A percentile compares a stretch with the other conserved stretches of the same genome.
Evolutionary conservation across 2,113 vertebrate species (phyloP).

Genomic region (Percina caprodes): DNA sequence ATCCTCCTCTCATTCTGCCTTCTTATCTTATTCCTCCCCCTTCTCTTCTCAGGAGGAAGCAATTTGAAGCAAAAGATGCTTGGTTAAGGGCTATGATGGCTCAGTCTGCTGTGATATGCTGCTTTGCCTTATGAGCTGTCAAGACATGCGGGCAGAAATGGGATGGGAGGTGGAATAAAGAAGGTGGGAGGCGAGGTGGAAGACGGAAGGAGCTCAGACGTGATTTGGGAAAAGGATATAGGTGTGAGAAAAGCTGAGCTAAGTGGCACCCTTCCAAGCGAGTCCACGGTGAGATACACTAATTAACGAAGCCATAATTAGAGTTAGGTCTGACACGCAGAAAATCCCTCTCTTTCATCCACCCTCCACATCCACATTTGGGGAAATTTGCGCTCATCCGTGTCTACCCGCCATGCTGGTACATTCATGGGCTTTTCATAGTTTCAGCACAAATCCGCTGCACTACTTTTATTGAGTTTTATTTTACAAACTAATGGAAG

Average conservation of each 20-base stretch:
- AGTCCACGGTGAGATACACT: constrained; percentile 73
- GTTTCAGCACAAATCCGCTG: constrained; percentile 43
- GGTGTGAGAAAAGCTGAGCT: constrained; percentile 61
- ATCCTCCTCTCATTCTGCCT: constrained; percentile 45
- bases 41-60: constrained; percentile 54
- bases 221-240: constrained; percentile 51
- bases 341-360: constrained; percentile 46
- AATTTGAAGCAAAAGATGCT: constrained; percentile 78
- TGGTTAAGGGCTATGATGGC: constrained; percentile 73
- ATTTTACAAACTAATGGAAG: constrained; percentile 37
- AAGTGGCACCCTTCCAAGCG: constrained; percentile 76
- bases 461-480: constrained; percentile 19
- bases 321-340: constrained; percentile 74
- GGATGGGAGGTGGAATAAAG: constrained; percentile 28
- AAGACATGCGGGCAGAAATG: constrained; percentile 58
- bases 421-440: constrained; percentile 43
- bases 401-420: constrained; percentile 12
- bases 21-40: constrained; percentile 59
- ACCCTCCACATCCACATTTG: constrained; percentile 35
- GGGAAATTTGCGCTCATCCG: constrained; percentile 45
- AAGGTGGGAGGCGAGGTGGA: neutral
- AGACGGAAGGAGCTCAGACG: constrained; percentile 27
- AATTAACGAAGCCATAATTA: constrained; percentile 84
- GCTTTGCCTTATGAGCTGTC: constrained; percentile 78
- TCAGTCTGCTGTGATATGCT: constrained; percentile 72